A percentile compares a stretch with the other conserved stretches of the same genome.
Conservation (phyloP, 1,140 invertebrate species). For the Coenobita brevimanus region DNA sequence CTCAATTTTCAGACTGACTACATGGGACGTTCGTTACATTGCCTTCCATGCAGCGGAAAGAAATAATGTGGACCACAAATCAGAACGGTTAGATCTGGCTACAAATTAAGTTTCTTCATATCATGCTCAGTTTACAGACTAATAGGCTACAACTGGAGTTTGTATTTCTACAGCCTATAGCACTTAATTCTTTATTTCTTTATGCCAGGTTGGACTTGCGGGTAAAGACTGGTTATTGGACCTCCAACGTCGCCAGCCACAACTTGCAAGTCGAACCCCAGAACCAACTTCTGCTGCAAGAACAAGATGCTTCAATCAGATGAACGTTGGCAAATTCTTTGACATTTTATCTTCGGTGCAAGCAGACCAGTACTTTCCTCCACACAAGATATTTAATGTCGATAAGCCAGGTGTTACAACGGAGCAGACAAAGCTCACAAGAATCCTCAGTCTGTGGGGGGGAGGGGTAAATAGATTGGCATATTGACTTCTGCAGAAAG, state of each 20-base stretch:
- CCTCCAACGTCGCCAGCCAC: constrained; percentile 36
- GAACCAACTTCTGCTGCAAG: constrained; percentile 46
- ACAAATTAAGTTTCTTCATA: constrained; percentile 36
- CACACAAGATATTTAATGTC: constrained; percentile 56
- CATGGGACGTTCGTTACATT: no score
- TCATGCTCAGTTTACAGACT: constrained; percentile 44
- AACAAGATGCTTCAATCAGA: constrained; percentile 40
- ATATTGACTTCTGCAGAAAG: no score
- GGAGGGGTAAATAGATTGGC: no score
- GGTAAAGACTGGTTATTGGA: constrained; percentile 43
- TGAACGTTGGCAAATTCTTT: no score
- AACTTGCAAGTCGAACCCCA: constrained; percentile 50
- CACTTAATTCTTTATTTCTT: constrained; percentile 16
- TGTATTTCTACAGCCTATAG: neutral
- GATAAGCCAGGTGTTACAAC: constrained; percentile 60
- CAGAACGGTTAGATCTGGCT: constrained; percentile 48
- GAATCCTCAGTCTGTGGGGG: no score
- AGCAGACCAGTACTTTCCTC: constrained; percentile 37
- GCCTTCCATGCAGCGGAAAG: no score
- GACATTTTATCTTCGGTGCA: no score
- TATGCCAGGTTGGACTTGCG: no score
- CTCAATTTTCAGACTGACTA: no score
- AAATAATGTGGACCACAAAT: no score
- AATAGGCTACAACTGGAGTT: constrained; percentile 7
- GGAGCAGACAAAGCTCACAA: no score